Base-by-base conservation (phyloP, 1,140 invertebrate genomes). In the Nephila pilipes region DNA sequence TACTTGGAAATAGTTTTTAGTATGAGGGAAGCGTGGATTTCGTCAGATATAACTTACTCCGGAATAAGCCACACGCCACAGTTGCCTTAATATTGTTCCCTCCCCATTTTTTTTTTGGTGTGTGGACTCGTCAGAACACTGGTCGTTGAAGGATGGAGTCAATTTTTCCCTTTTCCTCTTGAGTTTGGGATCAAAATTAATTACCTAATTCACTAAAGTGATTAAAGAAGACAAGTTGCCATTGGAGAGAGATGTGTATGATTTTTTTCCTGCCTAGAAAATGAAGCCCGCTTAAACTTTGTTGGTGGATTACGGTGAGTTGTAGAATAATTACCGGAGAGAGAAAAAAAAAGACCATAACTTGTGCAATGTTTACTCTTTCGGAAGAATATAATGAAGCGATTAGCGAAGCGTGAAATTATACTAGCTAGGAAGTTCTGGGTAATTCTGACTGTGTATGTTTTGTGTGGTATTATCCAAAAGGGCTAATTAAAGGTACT, bases 1-100 rank as follows among this genome's bases (percentile, higher is more conserved):
- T 88, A 88, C 87, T 88, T 88, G 63, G 87, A 75, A 88, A 75
- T 55, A 88, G 60, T 88, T 85, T 85, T 85, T 88, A 63, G 87
- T n/a, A 32, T 18, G 32, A 32, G 16, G 36, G 87, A 8, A 20
- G 22, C 60, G 57, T 63, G 58, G 18, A 38, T 36, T 60, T 58
- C 18, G 25, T 38, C 57, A 63, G 58, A 87, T 36, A 20, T 60
- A 32, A 8, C 20, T 87, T 20, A 10, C 46, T 87, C 10, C 1
- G 16, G 87, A 54, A 29, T 69, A 75, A 88, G 29, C 32, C 57
- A 38, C 46, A 6, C 46, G 46, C 83, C 87, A 32, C 46, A 38
- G 85, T 54, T 38, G 8, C 85, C 32, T 87, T 87, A 87, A 87
- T 87, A 55, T 88, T 25, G 18, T 55, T 88, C 14, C 25, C 18